These are phyloP conservation scores for Rhinopithecus roxellana DNA, from an alignment of 2,113 vertebrate species.

Conservation along the genomic window DNA sequence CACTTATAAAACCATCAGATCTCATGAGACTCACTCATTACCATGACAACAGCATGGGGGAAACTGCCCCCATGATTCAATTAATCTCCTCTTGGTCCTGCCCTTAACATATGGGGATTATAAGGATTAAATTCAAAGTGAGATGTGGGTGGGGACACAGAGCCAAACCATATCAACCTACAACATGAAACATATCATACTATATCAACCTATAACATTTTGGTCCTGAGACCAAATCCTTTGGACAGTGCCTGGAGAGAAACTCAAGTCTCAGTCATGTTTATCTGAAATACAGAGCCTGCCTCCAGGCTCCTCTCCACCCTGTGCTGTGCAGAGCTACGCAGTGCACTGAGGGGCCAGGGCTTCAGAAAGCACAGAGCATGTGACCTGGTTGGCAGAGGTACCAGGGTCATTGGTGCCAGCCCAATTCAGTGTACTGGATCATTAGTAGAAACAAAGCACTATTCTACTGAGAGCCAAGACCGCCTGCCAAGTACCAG, in stretches of 20 bases:
- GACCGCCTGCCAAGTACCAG: background rate
- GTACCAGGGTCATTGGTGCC: background rate
- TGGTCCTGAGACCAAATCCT: background rate
- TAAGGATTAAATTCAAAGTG: too few relatives aligned
- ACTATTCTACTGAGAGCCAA: background rate
- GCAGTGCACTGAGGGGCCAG: background rate
- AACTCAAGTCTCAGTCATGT: fast-evolving
- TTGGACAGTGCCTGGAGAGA: background rate
- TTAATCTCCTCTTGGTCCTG: too few relatives aligned
- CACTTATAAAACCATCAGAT: too few relatives aligned
- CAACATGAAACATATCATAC: too few relatives aligned
- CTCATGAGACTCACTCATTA: too few relatives aligned
- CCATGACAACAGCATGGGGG: too few relatives aligned
- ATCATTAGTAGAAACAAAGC: slow-evolving; percentile 42
- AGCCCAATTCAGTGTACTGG: background rate
- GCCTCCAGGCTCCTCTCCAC: background rate
- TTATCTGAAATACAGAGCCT: background rate
- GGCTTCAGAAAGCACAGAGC: background rate
- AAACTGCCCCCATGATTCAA: too few relatives aligned
- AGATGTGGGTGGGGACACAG: too few relatives aligned
- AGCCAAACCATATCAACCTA: too few relatives aligned
- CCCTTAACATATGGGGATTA: too few relatives aligned
- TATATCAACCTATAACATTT: background rate
- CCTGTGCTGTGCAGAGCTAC: background rate
- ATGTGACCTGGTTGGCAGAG: background rate